Evolutionary conservation across 2,888 invertebrate species (phyloP).

Genomic region (Sminthurides aquaticus): DNA sequence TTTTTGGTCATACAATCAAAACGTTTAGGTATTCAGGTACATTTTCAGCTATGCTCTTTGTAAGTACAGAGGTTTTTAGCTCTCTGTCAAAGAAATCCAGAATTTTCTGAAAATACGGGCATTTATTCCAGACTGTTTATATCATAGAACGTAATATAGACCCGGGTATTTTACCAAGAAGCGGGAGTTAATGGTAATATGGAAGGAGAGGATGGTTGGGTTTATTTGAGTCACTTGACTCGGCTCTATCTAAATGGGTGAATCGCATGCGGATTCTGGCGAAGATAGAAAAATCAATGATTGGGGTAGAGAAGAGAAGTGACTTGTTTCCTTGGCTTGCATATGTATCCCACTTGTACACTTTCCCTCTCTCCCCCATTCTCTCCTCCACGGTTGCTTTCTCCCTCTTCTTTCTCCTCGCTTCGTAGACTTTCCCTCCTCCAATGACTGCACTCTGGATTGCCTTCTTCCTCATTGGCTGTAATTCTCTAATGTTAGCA

Average conservation of each 20-base stretch:
- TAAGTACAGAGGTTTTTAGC: no score
- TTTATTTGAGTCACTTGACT: not conserved
- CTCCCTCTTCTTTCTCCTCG: not conserved
- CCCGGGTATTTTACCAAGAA: not conserved
- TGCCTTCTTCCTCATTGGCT: constrained; percentile 27
- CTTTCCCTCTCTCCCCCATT: no score
- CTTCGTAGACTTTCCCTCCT: constrained; percentile 4
- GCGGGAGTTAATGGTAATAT: not conserved
- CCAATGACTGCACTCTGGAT: constrained; percentile 16
- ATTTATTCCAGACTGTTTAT: not conserved
- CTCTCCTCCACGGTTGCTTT: no score
- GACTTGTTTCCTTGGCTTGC: constrained; percentile 22
- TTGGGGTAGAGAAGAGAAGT: constrained; percentile 17
- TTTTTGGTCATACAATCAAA: no score
- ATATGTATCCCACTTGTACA: constrained; percentile 12
- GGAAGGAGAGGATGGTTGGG: not conserved
- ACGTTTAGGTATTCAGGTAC: no score
- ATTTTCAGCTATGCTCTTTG: no score
- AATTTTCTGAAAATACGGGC: not conserved
- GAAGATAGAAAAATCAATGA: constrained; percentile 41
- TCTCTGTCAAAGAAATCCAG: not conserved
- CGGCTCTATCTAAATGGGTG: constrained; percentile 38
- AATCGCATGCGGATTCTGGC: constrained; percentile 38
- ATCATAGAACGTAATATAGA: not conserved
- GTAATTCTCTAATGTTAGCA: no score